phyloP scores from a whole-genome alignment of 2,797 vertebrate species.

The Eutrigla gurnardus region DNA sequence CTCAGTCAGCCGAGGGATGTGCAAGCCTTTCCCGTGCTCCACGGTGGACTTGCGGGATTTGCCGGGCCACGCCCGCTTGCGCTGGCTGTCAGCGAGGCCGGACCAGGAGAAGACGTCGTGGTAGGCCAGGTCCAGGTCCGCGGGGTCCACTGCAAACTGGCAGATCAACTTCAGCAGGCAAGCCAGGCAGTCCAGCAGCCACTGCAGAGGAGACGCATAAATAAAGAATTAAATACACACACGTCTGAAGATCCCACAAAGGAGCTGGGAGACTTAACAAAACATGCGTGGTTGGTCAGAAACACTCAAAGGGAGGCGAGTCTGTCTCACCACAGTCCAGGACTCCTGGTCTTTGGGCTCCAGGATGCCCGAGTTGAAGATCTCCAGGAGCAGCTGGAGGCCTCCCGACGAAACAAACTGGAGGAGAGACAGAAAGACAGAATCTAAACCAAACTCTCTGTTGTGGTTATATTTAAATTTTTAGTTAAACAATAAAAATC shows the following conservation, averaged over 20 bases:
- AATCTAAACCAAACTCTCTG: neutral
- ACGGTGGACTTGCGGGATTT: slow-evolving; percentile 94
- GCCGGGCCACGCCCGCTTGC: slow-evolving; percentile 95
- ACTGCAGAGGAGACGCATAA: slow-evolving; percentile 76
- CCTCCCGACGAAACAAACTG: slow-evolving; percentile 98
- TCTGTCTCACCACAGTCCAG: slow-evolving; percentile 93
- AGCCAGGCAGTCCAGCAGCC: slow-evolving; percentile 98
- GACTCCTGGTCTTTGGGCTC: slow-evolving; percentile 97
- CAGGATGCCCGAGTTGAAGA: slow-evolving; percentile 96
- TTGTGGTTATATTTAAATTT: neutral
- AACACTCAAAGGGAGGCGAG: neutral
- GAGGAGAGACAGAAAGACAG: slow-evolving; percentile 22
- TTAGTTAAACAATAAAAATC: neutral
- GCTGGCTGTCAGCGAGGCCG: slow-evolving; percentile 91
- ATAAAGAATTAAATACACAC: neutral
- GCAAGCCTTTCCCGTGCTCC: slow-evolving; percentile 94
- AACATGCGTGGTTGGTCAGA: neutral
- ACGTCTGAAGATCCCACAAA: neutral
- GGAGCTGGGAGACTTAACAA: neutral
- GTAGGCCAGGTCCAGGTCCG: slow-evolving; percentile 96
- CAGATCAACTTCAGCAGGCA: slow-evolving; percentile 98
- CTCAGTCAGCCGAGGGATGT: slow-evolving; percentile 98
- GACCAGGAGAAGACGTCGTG: slow-evolving; percentile 99
- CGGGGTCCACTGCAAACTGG: slow-evolving; percentile 98
- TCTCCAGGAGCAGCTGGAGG: slow-evolving; percentile 95